Base-by-base conservation (phyloP, 1,140 invertebrate genomes). In the Apis florea region DNA sequence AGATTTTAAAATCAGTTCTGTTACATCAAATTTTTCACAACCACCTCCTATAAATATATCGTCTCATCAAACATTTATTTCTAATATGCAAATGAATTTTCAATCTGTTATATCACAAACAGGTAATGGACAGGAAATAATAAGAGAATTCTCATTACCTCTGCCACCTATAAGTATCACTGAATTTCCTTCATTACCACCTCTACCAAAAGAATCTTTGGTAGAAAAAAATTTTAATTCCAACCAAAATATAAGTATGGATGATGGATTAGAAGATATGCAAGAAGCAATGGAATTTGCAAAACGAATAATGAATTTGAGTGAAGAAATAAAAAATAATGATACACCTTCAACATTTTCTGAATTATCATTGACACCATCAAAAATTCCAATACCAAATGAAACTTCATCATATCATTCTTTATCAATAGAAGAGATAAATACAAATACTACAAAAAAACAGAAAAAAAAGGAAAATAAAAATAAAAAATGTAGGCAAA, bases 261-360 rank as follows among this genome's bases (percentile, higher is more conserved):
- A 90, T 10, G 91, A 92, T 40, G 92, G 89, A 19, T 81, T 93
- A 3, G 89, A 91, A 26, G 92, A 93, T 10, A 90, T 94, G 90
- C 90, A 92, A 24, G 91, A 92, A 63, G 92, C 92, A 8, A 90
- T 93, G 87, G 90, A 91, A 56, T 93, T 94, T 72, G 93, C 92
- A 0, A 89, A 92, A 21, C 85, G 92, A 56, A 71, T 92, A 12
- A 92, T 93, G 90, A 89, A 86, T 59, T 90, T 92, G 90, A 84
- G 79, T 3, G 89, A 89, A 11, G 71, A 64, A 40, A 24, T 19
- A 40, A 69, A 26, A 13, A 79, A 40, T 40, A 58, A n/a, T 24
- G 9, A 59, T 40, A 17, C 1, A 13, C 0, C 40, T 26, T 72
- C 63, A 8, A 19, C 4, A 15, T 53, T 47, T 19, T 9, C 61